Conservation (phyloP, 1,140 invertebrate genomes). For the Drosophila obscura region DNA sequence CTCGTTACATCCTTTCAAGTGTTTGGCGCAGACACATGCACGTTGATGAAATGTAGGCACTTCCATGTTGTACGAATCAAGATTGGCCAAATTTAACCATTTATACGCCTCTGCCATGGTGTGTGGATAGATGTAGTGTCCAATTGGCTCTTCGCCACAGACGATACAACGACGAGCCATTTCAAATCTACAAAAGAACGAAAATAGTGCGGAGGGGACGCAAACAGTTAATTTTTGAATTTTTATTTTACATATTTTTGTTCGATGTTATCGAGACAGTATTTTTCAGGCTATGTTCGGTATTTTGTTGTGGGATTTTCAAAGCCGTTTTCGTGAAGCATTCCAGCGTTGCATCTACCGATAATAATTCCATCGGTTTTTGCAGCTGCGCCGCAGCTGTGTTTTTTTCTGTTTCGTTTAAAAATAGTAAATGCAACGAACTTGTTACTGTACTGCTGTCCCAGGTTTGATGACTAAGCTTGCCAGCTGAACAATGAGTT, state of each 20-base stretch:
- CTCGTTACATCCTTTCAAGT: conserved; percentile 21
- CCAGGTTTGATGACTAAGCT: conserved; percentile 42
- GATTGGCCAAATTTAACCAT: conserved; percentile 42
- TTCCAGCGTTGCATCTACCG: not conserved
- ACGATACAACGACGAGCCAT: conserved; percentile 64
- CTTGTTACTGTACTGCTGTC: conserved; percentile 13
- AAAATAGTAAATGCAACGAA: conserved; percentile 62
- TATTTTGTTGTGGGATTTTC: not conserved
- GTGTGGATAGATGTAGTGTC: conserved; percentile 30
- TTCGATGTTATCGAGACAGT: conserved; percentile 17
- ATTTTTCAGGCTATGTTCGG: not conserved
- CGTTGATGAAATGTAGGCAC: conserved; percentile 18
- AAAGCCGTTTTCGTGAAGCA: not conserved
- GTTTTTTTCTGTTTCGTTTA: conserved; percentile 36
- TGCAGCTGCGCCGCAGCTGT: conserved; percentile 2
- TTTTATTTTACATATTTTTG: conserved; percentile 26
- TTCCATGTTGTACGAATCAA: conserved; percentile 24
- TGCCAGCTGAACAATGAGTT: conserved; percentile 37
- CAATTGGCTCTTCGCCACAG: conserved; percentile 48
- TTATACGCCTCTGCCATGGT: conserved; percentile 37
- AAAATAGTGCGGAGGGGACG: conserved; percentile 1
- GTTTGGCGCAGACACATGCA: conserved; percentile 54
- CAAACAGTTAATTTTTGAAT: conserved; percentile 46
- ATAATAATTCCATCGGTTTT: too few species aligned
- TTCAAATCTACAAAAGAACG: conserved; percentile 30